phyloP scores from a whole-genome alignment of 35 echinoderm and acorn worm species.

The Holothuria glaberrima region DNA sequence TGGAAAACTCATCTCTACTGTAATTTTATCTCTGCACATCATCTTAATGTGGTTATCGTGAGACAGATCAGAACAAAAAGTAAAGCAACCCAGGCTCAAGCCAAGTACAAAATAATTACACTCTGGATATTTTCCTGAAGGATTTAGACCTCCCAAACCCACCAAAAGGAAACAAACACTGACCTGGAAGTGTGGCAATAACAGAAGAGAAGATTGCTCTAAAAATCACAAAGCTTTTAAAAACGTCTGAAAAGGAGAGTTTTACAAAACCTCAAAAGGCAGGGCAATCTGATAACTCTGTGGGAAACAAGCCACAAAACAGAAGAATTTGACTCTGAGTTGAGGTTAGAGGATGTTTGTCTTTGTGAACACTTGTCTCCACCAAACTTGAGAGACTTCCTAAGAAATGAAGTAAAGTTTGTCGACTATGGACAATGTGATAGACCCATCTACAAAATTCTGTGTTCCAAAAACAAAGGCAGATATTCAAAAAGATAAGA shows the following conservation, averaged over 20 bases:
- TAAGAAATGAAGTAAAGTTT: conserved; percentile 5
- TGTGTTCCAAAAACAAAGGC: not conserved
- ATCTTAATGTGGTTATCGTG: too few species aligned
- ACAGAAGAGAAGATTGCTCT: not conserved
- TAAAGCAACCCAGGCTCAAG: too few species aligned
- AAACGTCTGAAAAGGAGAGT: not conserved
- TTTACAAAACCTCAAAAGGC: conserved; percentile 3
- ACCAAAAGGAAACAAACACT: not conserved
- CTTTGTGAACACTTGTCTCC: too few species aligned
- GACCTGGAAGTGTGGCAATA: not conserved
- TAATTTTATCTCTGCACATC: too few species aligned
- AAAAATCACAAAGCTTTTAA: not conserved
- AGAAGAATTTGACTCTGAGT: not conserved
- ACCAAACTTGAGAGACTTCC: not conserved
- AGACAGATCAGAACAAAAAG: too few species aligned
- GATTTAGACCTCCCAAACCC: not conserved
- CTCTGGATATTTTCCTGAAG: not conserved
- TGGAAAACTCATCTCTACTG: too few species aligned
- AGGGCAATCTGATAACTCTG: not conserved
- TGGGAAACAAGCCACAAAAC: not conserved
- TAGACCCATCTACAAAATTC: not conserved
- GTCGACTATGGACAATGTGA: not conserved
- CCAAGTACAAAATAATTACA: not conserved
- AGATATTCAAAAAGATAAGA: not conserved
- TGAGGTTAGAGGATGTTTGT: too few species aligned